Base-by-base conservation (phyloP, 2,113 vertebrate genomes). In the Poicephalus gulielmi region DNA sequence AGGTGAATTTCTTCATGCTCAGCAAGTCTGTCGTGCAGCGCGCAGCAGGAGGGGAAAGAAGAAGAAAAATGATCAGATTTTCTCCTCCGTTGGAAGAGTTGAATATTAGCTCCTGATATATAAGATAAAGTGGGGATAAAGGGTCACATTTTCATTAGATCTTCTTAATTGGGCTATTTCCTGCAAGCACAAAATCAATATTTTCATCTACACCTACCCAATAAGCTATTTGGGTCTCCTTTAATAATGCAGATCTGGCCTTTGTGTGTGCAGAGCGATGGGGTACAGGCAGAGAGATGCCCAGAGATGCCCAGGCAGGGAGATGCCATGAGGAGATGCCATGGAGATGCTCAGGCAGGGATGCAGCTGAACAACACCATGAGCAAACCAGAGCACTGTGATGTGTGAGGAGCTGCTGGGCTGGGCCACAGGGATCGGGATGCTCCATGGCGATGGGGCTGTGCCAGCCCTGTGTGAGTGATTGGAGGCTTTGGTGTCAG, bases 91-190 rank as follows among this genome's bases (percentile, higher is more conserved):
- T 83, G 73, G 47, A 52, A 75, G 27, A 3, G 69, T 9, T 28
- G 84, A 53, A 50, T 71, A 74, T 81, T 76, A 75, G 67, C 63
- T 89, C 46, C 90, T 47, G 59, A 15, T 44, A 23, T 19, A 23
- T 19, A 66, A 69, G 86, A 83, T 50, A 67, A 86, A 68, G 50
- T 12, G 3, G 66, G 88, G 43, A 82, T 81, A 71, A 92, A 90
- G 91, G 94, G 90, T 93, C 60, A 3, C 4, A 0, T 49, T 91
- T 83, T 67, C 75, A 93, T 92, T 93, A 83, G 76, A 67, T 86
- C 71, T 86, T 82, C 76, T 83, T 94, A 95, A 97, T 86, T 92
- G 84, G 86, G 78, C 92, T 95, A 85, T 91, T 89, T 74, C 90
- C 88, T 88, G 81, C 69, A 62, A 86, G 83, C 31, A 39, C 76